Evolutionary conservation across 1,140 invertebrate species (phyloP).

Genomic region (Oncopodura yosiiana): DNA sequence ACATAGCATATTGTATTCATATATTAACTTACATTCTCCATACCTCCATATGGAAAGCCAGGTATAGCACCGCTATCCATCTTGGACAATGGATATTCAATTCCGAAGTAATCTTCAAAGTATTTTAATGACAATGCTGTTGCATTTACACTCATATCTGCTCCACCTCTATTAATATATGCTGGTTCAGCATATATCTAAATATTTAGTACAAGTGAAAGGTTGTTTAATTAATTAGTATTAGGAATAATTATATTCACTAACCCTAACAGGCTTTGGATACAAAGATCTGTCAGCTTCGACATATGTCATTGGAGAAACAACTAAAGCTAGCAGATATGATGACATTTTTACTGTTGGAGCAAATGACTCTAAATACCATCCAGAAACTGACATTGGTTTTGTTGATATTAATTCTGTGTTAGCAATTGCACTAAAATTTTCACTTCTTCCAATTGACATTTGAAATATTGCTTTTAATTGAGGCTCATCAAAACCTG

Average conservation of each 20-base stretch:
- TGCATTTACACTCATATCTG: slow-evolving; percentile 11
- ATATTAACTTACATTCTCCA: slow-evolving; percentile 1
- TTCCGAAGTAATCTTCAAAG: slow-evolving; percentile 74
- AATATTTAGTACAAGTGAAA: not conserved
- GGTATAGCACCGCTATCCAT: slow-evolving; percentile 22
- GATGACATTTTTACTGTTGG: slow-evolving; percentile 24
- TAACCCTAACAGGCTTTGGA: slow-evolving; percentile 23
- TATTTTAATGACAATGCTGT: slow-evolving; percentile 62
- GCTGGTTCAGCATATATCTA: not conserved
- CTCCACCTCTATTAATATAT: slow-evolving; percentile 47
- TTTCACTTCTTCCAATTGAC: slow-evolving; percentile 4
- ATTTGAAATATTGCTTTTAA: slow-evolving; percentile 14
- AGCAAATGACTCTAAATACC: slow-evolving; percentile 15
- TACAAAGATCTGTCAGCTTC: slow-evolving; percentile 8
- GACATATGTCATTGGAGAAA: slow-evolving; percentile 17
- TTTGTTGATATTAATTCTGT: not conserved
- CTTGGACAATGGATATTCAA: slow-evolving; percentile 56
- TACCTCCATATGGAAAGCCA: slow-evolving; percentile 13
- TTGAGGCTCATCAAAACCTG: slow-evolving; percentile 23
- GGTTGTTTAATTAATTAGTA: not conserved
- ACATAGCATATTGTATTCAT: not conserved
- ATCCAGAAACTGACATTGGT: slow-evolving; percentile 7
- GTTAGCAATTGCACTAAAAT: slow-evolving; percentile 14
- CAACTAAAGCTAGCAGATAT: slow-evolving; percentile 21
- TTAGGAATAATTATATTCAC: not conserved